Conservation (phyloP, 2,888 invertebrate species). For the Amphipyra tragopoginis region DNA sequence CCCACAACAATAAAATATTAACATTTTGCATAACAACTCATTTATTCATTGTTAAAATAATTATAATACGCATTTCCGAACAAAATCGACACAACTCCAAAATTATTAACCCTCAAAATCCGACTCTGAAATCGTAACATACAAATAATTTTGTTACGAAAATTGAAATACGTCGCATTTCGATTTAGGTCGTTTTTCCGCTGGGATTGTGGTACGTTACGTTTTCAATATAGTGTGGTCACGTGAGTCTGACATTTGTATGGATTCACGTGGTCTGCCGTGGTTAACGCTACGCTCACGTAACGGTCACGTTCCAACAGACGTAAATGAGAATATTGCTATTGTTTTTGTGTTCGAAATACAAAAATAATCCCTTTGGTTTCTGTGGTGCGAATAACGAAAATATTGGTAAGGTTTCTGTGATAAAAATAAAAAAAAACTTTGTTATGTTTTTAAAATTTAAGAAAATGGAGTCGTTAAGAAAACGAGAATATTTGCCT, state of each 20-base stretch:
- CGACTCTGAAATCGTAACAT: neutral
- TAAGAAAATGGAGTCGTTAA: too few species aligned
- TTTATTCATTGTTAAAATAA: slow-evolving; percentile 13
- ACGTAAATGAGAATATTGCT: slow-evolving; percentile 22
- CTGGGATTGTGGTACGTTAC: slow-evolving; percentile 3
- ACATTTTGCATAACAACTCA: slow-evolving; percentile 8
- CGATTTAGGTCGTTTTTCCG: slow-evolving; percentile 8
- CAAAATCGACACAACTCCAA: slow-evolving; percentile 2
- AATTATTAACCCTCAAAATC: neutral
- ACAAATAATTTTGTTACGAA: neutral
- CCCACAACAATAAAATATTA: slow-evolving; percentile 5
- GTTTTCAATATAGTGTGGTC: slow-evolving; percentile 33
- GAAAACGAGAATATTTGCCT: too few species aligned
- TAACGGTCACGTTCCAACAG: slow-evolving; percentile 39
- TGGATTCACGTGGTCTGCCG: slow-evolving; percentile 26
- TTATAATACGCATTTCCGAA: neutral
- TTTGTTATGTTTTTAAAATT: neutral
- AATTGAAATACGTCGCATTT: neutral
- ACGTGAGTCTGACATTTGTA: slow-evolving; percentile 41
- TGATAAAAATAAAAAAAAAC: slow-evolving; percentile 8
- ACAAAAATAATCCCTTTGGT: slow-evolving; percentile 9
- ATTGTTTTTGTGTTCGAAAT: slow-evolving; percentile 19
- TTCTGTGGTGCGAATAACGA: neutral
- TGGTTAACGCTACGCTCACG: slow-evolving; percentile 12
- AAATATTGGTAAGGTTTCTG: neutral